Base-by-base conservation (phyloP, 2,888 invertebrate species). In the Rotaria macrura region DNA sequence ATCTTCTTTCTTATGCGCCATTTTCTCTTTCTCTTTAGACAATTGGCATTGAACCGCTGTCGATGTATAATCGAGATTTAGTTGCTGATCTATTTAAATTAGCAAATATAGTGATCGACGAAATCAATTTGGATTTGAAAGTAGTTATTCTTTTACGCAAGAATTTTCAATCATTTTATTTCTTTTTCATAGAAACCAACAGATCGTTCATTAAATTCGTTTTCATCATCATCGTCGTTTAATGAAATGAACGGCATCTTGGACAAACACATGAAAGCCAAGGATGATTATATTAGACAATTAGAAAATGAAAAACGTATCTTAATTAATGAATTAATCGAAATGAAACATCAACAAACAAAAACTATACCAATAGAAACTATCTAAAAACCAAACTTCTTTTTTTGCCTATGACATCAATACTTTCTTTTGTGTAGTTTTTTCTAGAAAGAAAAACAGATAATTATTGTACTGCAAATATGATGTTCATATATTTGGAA, bases 41-140 rank as follows among this genome's bases (percentile, higher is more conserved):
- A 14, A 79, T 20, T 3, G 79, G 79, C 3, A 6, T 79, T n/a
- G 79, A 12, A 20, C n/a, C 79, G 4, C n/a, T 43, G 34, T 14
- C 79, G n/a, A 12, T 79, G 10, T 79, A 79, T 43, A 79, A 79
- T 79, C 79, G 79, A 43, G 79, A 79, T 79, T 79, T 79, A 79
- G 43, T 79, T 43, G 79, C 79, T 12, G 79, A 79, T 79, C 12
- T 79, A 43, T n/a, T 43, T 23, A 79, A 79, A 79, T 79, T 79
- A 43, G 79, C 79, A 9, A 43, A 43, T 43, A 79, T 43, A n/a
- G 79, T 79, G 25, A n/a, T 79, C n/a, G 12, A 12, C 4, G 43
- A 79, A 12, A 43, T n/a, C 25, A 9, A 79, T 25, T 43, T 43
- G 43, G 25, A 79, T 43, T 43, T n/a, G 2, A 79, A 79, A 43